phyloP scores from a whole-genome alignment of 2,797 vertebrate species.

The Nyctalus aviator region DNA sequence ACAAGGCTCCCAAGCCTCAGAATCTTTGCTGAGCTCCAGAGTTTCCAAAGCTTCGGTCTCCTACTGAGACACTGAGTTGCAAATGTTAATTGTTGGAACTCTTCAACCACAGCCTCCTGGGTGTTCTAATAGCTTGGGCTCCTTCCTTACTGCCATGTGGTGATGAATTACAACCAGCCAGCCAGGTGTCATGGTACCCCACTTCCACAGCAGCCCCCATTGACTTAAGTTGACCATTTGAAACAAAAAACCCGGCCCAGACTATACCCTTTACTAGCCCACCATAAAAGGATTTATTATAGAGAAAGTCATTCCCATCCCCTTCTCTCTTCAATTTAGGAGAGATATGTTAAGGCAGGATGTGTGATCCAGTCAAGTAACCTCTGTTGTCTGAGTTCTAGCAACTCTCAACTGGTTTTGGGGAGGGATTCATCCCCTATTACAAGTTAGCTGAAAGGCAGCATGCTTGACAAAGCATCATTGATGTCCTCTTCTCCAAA shows the following conservation, averaged over 20 bases:
- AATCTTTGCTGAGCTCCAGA: slow-evolving; percentile 70
- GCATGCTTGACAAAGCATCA: neutral
- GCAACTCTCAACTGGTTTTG: neutral
- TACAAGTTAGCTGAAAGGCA: neutral
- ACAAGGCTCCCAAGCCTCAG: slow-evolving; percentile 66
- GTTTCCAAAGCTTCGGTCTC: slow-evolving; percentile 63
- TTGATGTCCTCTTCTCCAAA: slow-evolving; percentile 10
- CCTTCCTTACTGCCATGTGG: slow-evolving; percentile 62
- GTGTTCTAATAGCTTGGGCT: slow-evolving; percentile 35
- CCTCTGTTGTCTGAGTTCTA: neutral
- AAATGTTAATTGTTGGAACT: slow-evolving; percentile 52
- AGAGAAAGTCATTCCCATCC: slow-evolving; percentile 4
- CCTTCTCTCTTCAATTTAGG: slow-evolving; percentile 77
- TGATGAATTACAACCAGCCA: slow-evolving; percentile 74
- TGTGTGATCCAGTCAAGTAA: neutral
- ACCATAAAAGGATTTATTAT: slow-evolving; percentile 32
- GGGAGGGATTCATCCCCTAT: neutral
- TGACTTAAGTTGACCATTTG: slow-evolving; percentile 53
- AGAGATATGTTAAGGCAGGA: neutral
- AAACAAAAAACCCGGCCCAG: slow-evolving; percentile 71
- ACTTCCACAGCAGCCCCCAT: slow-evolving; percentile 33
- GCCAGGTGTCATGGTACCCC: slow-evolving; percentile 72
- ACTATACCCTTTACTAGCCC: slow-evolving; percentile 42
- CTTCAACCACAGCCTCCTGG: slow-evolving; percentile 25
- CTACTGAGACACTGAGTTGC: slow-evolving; percentile 60